A percentile compares a stretch with the other conserved stretches of the same genome.
phyloP scores from a whole-genome alignment of 2,888 invertebrate species.

The Standfussiana lucernea region DNA sequence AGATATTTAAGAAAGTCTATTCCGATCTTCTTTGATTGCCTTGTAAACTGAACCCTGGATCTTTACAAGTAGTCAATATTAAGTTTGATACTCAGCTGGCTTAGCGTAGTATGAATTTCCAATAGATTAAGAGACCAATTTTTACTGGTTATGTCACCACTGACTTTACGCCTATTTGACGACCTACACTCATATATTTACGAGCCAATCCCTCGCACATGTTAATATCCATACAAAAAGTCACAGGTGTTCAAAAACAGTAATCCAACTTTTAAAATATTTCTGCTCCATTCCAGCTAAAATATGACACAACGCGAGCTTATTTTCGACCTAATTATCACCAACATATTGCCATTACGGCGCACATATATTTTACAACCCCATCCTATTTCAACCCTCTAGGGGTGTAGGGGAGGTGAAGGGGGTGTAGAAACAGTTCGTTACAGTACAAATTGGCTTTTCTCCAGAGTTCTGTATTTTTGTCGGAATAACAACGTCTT shows the following conservation, averaged over 20 bases:
- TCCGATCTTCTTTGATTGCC: background rate
- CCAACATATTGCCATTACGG: conserved; percentile 68
- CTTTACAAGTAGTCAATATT: background rate
- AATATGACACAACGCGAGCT: conserved; percentile 59
- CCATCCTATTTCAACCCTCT: conserved; percentile 28
- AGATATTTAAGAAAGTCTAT: background rate
- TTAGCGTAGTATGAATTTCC: background rate
- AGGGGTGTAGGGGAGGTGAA: background rate
- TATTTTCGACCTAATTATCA: conserved; percentile 69
- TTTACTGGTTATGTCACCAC: background rate
- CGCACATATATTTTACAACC: conserved; percentile 66
- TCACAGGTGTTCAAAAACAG: conserved; percentile 58
- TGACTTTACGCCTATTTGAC: background rate
- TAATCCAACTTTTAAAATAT: conserved; percentile 60
- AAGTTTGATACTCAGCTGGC: background rate
- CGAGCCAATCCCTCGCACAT: conserved; percentile 19
- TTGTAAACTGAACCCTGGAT: conserved; percentile 11
- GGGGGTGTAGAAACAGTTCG: conserved; percentile 65
- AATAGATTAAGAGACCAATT: background rate
- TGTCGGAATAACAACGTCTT: conserved; percentile 74
- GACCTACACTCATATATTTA: conserved; percentile 28
- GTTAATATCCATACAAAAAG: conserved; percentile 55
- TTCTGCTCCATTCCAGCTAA: conserved; percentile 44
- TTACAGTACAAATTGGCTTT: conserved; percentile 79
- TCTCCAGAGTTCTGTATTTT: conserved; percentile 76